Base-by-base conservation (phyloP, 2,888 invertebrate species). In the Drosophila bunnanda region DNA sequence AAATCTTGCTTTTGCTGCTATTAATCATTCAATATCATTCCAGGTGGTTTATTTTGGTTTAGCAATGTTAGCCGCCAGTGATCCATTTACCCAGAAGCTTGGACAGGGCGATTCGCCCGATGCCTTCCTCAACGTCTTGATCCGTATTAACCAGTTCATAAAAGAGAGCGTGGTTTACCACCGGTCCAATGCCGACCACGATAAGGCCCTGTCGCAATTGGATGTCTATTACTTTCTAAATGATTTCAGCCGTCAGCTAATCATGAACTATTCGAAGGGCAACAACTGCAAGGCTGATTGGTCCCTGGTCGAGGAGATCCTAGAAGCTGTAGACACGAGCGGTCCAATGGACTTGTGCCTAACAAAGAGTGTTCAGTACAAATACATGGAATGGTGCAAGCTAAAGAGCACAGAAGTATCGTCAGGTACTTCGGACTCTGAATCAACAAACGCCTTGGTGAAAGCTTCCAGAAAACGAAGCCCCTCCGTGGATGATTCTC, bases 281-380 rank as follows among this genome's bases (percentile, higher is more conserved):
- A 0, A 0, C 30, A 0, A 0, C 15, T 22, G 9, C 32, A 5
- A 15, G 34, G 15, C 1, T 2, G 22, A 0, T 34, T 52, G 15
- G 50, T 10, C 15, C 15, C 20, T 22, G 15, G 15, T 52, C 5
- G 6, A 10, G 5, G 32, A 50, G 15, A 2, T 50, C 1, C 5
- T 34, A 9, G 15, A 15, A 32, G 15, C 15, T 4, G 20, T 20
- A 3, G 34, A 15, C 10, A 7, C 25, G 10, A 10, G 9, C 1
- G 10, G 12, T 28, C 5, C 87, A 74, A 91, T 89, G 91, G 91
- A 91, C 78, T 81, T 92, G 71, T 88, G 90, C 66, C 71, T 91
- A 52, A 34, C 89, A 7, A 82, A 65, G 17, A 81, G 60, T 65
- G 53, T 90, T 53, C 77, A 77, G 36, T 55, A 77, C 59, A 54